Evolutionary conservation across 2,888 invertebrate genomes (phyloP), one percentile per base, ranked within the genome.

Genomic region (Megamerina dolium): DNA sequence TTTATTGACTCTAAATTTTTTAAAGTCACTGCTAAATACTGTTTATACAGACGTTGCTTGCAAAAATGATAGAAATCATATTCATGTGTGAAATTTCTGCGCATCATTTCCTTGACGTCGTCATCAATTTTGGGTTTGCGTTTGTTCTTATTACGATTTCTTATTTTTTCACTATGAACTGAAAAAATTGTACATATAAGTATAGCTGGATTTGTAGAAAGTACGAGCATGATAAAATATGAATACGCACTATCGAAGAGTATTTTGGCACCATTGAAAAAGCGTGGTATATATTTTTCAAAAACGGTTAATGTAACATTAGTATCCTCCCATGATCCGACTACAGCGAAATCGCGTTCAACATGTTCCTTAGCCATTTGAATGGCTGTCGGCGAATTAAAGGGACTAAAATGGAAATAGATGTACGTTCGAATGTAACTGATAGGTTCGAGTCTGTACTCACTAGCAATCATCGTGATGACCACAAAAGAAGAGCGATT

Each of bases 51-150:
- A 55, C 90, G 76, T 64, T 91, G 89, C 53, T 82, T 82, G 68
- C 89, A 90, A 66, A 91, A 92, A 61, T 90, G 82, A 66, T 91
- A 92, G 68, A 91, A 89, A 56, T 92, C 90, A 12, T 90, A 87
- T 73, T 92, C 91, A 38, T 84, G 75, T 0, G 90, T 89, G 68
- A 92, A 89, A 69, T 91, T 91, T 29, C 76, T 79, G 51, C 87
- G 77, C n/a, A 92, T 83, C 46, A 90, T 80, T 30, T 87, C 82
- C 64, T 86, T 89, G 6, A 91, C 82, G 55, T 84, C 83, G 55
- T 86, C 84, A 34, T 83, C 82, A 2, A 91, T 87, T 1, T 83
- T 81, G 0, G 89, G 89, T 61, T 91, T 91, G 73, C 87, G 88
- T 30, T 81, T 79, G 66, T 91, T 91, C 50, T 80, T 79, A 72